Evolutionary conservation across 1,140 invertebrate species (phyloP).

Genomic region (Acromyrmex echinatior): DNA sequence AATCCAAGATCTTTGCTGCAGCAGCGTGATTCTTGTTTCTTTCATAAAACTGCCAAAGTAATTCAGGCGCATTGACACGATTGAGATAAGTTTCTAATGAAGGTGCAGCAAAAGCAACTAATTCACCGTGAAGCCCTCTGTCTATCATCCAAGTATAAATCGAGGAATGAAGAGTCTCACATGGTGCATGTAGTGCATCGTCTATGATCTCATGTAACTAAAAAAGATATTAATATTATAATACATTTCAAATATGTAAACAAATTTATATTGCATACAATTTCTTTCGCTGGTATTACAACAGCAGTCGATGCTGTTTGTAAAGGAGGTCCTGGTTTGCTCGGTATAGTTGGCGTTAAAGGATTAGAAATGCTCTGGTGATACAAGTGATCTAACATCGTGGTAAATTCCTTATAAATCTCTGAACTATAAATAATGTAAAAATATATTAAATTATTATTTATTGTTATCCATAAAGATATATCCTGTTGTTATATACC

Average conservation of each 20-base stretch:
- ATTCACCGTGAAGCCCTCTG: conserved; percentile 91
- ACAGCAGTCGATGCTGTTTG: conserved; percentile 76
- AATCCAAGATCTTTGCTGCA: conserved; percentile 96
- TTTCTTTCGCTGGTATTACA: conserved; percentile 82
- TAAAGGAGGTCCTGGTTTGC: conserved; percentile 80
- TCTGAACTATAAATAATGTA: conserved; percentile 89
- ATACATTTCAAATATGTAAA: background rate
- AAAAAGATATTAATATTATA: conserved; percentile 60
- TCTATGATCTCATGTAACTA: conserved; percentile 85
- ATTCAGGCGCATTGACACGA: conserved; percentile 91
- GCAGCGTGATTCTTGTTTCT: conserved; percentile 96
- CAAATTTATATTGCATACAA: conserved; percentile 76
- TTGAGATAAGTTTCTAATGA: conserved; percentile 94
- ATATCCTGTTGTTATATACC: conserved; percentile 82
- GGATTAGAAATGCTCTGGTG: conserved; percentile 89
- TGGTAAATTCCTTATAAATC: conserved; percentile 95
- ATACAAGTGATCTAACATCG: conserved; percentile 93
- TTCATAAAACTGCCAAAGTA: conserved; percentile 99
- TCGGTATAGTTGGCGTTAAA: conserved; percentile 83
- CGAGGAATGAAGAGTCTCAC: conserved; percentile 96
- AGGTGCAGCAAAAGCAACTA: conserved; percentile 92
- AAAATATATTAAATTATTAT: conserved; percentile 12
- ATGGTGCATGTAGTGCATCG: conserved; percentile 88
- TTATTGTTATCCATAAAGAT: conserved; percentile 48
- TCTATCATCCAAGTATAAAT: conserved; percentile 98